Conservation (phyloP, 1,140 invertebrate genomes). For the Lysiphlebus fabarum region DNA sequence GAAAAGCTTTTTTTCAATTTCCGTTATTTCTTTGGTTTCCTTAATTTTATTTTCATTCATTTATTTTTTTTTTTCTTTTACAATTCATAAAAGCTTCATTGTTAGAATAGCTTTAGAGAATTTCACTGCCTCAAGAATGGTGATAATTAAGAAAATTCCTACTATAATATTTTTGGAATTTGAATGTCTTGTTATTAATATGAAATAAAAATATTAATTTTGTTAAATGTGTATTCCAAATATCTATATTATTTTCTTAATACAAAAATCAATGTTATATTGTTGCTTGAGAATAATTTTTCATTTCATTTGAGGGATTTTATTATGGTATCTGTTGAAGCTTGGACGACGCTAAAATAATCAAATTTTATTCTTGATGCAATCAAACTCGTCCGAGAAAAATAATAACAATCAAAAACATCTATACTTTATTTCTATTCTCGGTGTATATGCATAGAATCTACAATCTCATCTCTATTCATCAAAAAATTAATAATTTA, state of each 20-base stretch:
- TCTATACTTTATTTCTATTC: slow-evolving; percentile 1
- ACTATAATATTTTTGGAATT: slow-evolving; percentile 20
- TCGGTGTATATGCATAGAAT: neutral
- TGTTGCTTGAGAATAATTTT: slow-evolving; percentile 42
- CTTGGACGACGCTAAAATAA: slow-evolving; percentile 35
- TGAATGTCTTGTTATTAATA: slow-evolving; percentile 15
- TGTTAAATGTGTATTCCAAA: no score
- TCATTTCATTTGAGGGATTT: slow-evolving; percentile 38
- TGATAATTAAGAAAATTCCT: slow-evolving; percentile 20
- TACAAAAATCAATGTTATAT: no score
- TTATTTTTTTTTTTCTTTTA: slow-evolving; percentile 4
- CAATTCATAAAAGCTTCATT: slow-evolving; percentile 5
- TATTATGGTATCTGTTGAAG: slow-evolving; percentile 42
- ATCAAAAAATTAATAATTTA: no score
- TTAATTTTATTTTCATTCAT: slow-evolving; percentile 4
- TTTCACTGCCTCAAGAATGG: neutral
- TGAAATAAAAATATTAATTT: no score
- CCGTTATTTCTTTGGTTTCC: neutral
- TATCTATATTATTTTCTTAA: no score
- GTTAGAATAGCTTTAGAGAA: neutral
- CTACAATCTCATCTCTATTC: no score
- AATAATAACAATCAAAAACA: slow-evolving; percentile 32
- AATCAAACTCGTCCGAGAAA: slow-evolving; percentile 41
- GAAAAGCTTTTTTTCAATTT: neutral
- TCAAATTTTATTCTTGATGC: slow-evolving; percentile 52